These are phyloP conservation scores for Macropodus opercularis DNA, from an alignment of 2,797 vertebrate species.

Conservation along the genomic window DNA sequence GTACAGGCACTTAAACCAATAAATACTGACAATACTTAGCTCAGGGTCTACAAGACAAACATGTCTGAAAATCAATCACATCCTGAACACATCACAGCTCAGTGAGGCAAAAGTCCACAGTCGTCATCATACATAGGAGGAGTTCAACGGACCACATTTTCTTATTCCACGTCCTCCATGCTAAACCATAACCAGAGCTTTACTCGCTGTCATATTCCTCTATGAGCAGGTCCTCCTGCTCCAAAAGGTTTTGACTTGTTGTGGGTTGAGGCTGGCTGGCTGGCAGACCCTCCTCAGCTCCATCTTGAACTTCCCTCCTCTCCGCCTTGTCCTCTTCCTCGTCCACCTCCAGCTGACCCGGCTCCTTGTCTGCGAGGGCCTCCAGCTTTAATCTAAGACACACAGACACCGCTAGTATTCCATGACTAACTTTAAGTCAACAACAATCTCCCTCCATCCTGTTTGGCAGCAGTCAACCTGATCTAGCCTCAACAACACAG, in stretches of 20 bases:
- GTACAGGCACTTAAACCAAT: conserved; percentile 27
- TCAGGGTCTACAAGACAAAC: neutral
- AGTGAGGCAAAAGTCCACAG: neutral
- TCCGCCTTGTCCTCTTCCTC: conserved; percentile 50
- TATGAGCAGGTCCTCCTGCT: conserved; percentile 87
- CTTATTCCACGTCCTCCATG: neutral
- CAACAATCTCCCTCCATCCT: too few species aligned
- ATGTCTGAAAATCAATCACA: neutral
- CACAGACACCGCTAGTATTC: too few species aligned
- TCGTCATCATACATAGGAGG: neutral
- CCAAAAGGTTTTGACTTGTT: conserved; percentile 71
- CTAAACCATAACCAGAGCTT: conserved; percentile 10
- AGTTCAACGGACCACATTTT: neutral
- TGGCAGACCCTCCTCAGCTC: conserved; percentile 72
- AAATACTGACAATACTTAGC: conserved; percentile 33
- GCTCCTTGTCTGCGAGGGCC: conserved; percentile 88
- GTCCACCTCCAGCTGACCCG: conserved; percentile 73
- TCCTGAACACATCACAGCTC: neutral
- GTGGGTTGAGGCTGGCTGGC: conserved; percentile 87
- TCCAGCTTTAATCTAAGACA: conserved; percentile 87
- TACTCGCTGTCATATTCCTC: conserved; percentile 91
- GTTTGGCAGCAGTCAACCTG: too few species aligned
- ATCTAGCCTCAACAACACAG: too few species aligned
- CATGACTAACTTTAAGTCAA: too few species aligned
- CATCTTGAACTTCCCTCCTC: neutral